Conservation (phyloP, 2,888 invertebrate species). For the Zelleria hepariella region DNA sequence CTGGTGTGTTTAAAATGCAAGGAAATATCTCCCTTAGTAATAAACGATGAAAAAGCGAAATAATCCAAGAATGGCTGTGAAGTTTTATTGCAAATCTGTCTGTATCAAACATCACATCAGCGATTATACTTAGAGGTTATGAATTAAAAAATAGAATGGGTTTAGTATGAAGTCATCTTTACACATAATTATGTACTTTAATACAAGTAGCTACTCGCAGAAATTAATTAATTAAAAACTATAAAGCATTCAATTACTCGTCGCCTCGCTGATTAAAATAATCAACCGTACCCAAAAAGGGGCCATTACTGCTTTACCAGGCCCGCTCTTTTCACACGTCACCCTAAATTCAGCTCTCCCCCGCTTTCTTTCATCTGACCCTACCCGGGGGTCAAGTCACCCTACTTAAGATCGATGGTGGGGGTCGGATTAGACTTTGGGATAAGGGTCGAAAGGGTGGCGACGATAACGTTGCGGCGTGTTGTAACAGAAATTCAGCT, state of each 20-base stretch:
- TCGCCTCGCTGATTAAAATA: not conserved
- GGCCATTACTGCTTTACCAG: constrained; percentile 24
- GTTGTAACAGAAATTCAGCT: not conserved
- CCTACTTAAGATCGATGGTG: constrained; percentile 70
- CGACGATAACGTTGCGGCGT: not conserved
- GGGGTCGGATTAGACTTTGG: constrained; percentile 62
- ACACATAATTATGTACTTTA: no score
- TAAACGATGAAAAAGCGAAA: no score
- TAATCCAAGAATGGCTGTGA: no score
- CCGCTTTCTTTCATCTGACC: constrained; percentile 62
- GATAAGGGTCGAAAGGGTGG: constrained; percentile 45
- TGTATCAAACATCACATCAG: no score
- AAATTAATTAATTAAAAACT: not conserved
- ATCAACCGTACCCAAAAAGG: not conserved
- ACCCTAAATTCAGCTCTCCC: constrained; percentile 46
- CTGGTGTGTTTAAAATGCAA: no score
- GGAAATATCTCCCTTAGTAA: no score
- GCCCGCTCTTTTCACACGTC: constrained; percentile 34
- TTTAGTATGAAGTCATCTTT: no score
- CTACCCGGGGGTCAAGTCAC: constrained; percentile 56
- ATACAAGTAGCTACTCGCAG: no score
- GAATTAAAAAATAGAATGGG: no score
- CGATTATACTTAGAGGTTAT: no score
- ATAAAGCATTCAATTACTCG: not conserved
- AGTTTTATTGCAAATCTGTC: no score